Evolutionary conservation across 2,888 invertebrate species (phyloP).

Genomic region (Athetis lepigone): DNA sequence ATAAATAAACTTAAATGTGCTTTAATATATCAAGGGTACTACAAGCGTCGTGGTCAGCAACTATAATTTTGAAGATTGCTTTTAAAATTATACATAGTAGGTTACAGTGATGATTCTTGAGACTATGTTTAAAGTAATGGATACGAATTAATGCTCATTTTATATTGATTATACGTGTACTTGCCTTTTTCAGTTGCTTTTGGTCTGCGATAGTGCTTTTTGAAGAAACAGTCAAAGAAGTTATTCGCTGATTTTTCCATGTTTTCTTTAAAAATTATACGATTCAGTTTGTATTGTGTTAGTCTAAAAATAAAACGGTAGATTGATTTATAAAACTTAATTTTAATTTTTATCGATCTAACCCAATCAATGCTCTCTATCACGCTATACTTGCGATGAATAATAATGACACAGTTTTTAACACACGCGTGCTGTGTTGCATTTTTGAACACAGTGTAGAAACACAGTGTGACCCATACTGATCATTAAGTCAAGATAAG

Average conservation of each 20-base stretch:
- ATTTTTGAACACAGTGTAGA: conserved; percentile 33
- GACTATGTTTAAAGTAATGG: conserved; percentile 46
- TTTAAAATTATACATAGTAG: conserved; percentile 45
- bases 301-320: neutral
- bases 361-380: conserved; percentile 2
- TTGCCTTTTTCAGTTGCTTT: conserved; percentile 8
- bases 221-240: too few relatives aligned
- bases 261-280: neutral
- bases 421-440: conserved; percentile 18
- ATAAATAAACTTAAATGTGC: conserved; percentile 56
- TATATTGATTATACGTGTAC: conserved; percentile 26
- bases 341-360: neutral
- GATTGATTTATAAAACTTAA: neutral
- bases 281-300: too few relatives aligned
- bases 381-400: conserved; percentile 17
- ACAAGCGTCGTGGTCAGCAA: conserved; percentile 26
- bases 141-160: conserved; percentile 28
- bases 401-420: conserved; percentile 20
- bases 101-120: conserved; percentile 26
- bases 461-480: conserved; percentile 68
- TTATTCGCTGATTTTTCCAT: too few relatives aligned
- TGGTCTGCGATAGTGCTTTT: neutral
- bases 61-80: conserved; percentile 52
- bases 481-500: conserved; percentile 83
- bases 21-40: conserved; percentile 47